Percentiles rank a stretch among this genome's conserved stretches.
Conservation (phyloP, 2,888 invertebrate species). For the Drosophila tanythrix region DNA sequence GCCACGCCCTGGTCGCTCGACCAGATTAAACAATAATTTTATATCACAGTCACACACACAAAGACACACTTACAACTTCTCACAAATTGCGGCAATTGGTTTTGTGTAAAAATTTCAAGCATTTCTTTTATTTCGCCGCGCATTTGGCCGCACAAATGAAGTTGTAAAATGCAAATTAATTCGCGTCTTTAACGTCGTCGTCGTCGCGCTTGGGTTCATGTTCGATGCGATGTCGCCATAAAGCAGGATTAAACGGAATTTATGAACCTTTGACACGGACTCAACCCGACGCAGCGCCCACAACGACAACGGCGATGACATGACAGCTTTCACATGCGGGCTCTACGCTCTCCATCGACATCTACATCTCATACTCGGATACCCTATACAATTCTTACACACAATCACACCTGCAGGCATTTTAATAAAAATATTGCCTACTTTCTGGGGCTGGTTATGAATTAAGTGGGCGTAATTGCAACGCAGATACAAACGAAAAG, state of each 20-base stretch:
- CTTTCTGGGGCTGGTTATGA: constrained; percentile 26
- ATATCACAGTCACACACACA: constrained; percentile 31
- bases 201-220: constrained; percentile 76
- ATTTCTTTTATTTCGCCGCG: constrained; percentile 66
- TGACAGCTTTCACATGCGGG: constrained; percentile 64
- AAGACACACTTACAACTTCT: constrained; percentile 13
- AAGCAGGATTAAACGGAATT: constrained; percentile 79
- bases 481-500: neutral
- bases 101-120: constrained; percentile 58
- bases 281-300: constrained; percentile 23
- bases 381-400: neutral
- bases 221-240: constrained; percentile 80
- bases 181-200: constrained; percentile 33
- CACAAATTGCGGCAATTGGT: constrained; percentile 65
- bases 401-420: constrained; percentile 51
- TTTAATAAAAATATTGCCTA: constrained; percentile 50
- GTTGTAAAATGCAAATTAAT: constrained; percentile 81
- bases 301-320: constrained; percentile 48
- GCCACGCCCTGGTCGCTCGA: constrained; percentile 54
- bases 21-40: constrained; percentile 73
- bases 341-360: neutral
- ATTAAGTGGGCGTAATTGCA: neutral
- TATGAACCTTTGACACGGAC: constrained; percentile 80
- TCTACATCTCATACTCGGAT: neutral
- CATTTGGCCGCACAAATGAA: constrained; percentile 68